Conservation (phyloP, 2,113 vertebrate genomes). For the Tetrax tetrax region DNA sequence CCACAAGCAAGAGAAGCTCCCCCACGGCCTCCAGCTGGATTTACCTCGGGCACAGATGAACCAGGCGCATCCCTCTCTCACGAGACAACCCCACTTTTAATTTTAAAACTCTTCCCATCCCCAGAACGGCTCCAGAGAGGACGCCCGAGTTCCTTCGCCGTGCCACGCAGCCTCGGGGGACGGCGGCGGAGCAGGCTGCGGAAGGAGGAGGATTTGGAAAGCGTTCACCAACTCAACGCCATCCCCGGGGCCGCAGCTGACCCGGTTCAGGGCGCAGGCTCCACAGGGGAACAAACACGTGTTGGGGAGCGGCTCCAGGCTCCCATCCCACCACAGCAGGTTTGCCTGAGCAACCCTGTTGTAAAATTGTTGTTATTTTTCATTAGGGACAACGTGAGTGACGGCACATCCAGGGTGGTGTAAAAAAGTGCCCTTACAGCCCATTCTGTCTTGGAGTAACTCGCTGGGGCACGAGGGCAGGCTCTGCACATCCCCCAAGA, state of each 20-base stretch:
- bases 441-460: neutral
- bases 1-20: neutral
- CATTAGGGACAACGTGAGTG: accelerated
- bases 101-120: neutral
- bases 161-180: neutral
- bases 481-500: neutral
- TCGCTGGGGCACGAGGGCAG: neutral
- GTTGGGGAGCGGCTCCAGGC: neutral
- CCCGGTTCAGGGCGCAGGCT: neutral
- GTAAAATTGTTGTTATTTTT: neutral
- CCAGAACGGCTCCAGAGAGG: neutral
- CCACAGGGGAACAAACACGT: neutral
- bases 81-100: neutral
- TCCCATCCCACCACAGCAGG: neutral
- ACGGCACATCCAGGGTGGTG: accelerated
- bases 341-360: neutral
- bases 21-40: neutral
- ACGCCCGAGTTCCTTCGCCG: accelerated
- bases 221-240: neutral
- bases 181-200: accelerated
- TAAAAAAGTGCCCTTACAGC: neutral
- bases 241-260: neutral
- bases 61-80: neutral
- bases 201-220: neutral
- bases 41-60: neutral